Evolutionary conservation across 2,113 vertebrate genomes (phyloP).

Genomic region (Cyphomyrus discorhynchus): DNA sequence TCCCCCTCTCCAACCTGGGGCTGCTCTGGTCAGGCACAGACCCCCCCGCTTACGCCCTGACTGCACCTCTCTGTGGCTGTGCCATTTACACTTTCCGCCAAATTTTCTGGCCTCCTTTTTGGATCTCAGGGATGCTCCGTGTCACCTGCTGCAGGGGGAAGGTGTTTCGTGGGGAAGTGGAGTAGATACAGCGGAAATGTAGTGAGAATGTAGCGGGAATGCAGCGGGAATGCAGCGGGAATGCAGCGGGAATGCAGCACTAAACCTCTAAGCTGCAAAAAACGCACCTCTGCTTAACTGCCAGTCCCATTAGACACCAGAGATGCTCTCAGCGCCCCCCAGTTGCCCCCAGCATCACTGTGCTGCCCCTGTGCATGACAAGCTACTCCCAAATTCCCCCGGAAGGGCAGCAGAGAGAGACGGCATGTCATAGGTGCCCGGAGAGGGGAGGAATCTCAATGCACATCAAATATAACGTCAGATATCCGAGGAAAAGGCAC

Average conservation of each 20-base stretch:
- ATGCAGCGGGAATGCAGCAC: background rate
- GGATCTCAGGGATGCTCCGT: background rate
- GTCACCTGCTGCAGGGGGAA: background rate
- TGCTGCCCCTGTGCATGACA: background rate
- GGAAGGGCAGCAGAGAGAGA: background rate
- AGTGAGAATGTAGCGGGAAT: too few relatives aligned
- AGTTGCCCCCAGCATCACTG: background rate
- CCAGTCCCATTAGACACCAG: background rate
- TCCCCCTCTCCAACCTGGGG: background rate
- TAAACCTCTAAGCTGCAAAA: background rate
- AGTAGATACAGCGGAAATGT: background rate
- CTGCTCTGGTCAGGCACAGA: background rate
- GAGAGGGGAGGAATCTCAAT: slow-evolving; percentile 35
- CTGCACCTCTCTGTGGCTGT: background rate
- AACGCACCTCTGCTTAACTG: background rate
- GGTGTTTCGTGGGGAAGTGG: background rate
- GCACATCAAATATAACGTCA: slow-evolving; percentile 19
- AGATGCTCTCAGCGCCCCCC: background rate
- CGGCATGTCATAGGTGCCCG: background rate
- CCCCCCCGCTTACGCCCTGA: background rate
- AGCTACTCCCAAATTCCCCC: background rate
- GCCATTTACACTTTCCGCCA: background rate
- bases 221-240: background rate
- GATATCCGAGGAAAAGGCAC: slow-evolving; percentile 14
- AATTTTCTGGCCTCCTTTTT: background rate